phyloP scores from a whole-genome alignment of 1,140 invertebrate genomes.

The Phortica variegata region DNA sequence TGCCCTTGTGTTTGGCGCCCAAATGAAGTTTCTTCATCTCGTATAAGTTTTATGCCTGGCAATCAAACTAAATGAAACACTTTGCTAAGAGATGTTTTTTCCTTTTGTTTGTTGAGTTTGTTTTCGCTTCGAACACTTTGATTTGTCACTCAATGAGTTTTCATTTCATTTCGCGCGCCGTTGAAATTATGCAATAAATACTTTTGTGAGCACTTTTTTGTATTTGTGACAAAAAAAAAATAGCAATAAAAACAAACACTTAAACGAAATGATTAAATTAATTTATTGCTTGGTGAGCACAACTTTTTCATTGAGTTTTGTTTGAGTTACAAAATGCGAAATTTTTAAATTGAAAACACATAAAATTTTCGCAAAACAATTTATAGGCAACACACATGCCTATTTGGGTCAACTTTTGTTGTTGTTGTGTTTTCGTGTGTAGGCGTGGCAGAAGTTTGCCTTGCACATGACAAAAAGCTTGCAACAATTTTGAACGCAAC shows the following conservation, averaged over 20 bases:
- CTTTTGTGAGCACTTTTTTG: conserved; percentile 6
- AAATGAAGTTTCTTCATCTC: conserved; percentile 49
- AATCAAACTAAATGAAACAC: no score
- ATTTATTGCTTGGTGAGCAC: conserved; percentile 26
- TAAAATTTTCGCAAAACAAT: not conserved
- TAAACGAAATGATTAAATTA: conserved; percentile 20
- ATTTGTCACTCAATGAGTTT: conserved; percentile 3
- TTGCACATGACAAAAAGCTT: not conserved
- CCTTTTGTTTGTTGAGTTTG: conserved; percentile 1
- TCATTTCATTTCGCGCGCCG: conserved; percentile 11
- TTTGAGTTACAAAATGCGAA: no score
- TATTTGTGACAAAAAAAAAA: conserved; percentile 1
- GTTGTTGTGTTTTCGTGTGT: conserved; percentile 9
- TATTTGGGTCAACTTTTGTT: conserved; percentile 6
- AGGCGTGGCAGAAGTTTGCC: conserved; percentile 13
- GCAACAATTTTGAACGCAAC: not conserved
- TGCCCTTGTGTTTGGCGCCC: conserved; percentile 40
- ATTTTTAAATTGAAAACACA: conserved; percentile 24
- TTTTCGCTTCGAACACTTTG: not conserved
- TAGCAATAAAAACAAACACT: conserved; percentile 45
- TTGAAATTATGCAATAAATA: conserved; percentile 41
- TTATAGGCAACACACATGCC: not conserved
- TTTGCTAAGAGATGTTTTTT: conserved; percentile 7
- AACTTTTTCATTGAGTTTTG: no score
- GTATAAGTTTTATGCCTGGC: conserved; percentile 4